Percentiles rank a stretch among this genome's conserved stretches.
Evolutionary conservation across 2,888 invertebrate species (phyloP).

Genomic region (Carterocephalus palaemon): DNA sequence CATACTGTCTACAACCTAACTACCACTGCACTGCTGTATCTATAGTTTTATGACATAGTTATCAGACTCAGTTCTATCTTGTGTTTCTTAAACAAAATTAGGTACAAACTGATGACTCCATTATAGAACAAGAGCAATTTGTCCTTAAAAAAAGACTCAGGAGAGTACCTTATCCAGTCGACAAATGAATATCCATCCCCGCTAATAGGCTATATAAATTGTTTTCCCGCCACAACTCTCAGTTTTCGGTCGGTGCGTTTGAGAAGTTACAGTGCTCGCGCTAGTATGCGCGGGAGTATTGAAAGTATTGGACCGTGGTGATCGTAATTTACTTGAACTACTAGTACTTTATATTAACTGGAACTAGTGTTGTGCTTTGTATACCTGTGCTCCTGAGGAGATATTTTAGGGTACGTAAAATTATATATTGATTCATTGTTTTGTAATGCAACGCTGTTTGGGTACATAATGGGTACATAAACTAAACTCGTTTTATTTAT

Average conservation of each 20-base stretch:
- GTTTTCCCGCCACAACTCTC: constrained; percentile 51
- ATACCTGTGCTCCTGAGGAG: not conserved
- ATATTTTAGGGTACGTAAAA: constrained; percentile 4
- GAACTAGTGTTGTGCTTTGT: constrained; percentile 13
- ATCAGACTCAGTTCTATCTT: too few relatives aligned
- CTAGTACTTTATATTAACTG: not conserved
- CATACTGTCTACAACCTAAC: too few relatives aligned
- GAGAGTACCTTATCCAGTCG: constrained; percentile 12
- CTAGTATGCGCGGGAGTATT: constrained; percentile 15
- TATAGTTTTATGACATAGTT: too few relatives aligned
- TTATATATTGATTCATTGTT: constrained; percentile 1
- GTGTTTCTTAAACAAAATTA: too few relatives aligned
- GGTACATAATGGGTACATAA: too few relatives aligned
- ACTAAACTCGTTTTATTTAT: too few relatives aligned
- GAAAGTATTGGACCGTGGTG: constrained; percentile 11
- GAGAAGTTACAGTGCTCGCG: constrained; percentile 4
- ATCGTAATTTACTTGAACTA: not conserved
- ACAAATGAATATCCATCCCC: constrained; percentile 38
- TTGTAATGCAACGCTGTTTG: too few relatives aligned
- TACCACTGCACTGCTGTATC: too few relatives aligned
- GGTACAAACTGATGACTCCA: too few relatives aligned
- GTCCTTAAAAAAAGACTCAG: too few relatives aligned
- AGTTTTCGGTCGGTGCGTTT: constrained; percentile 44
- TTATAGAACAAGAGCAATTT: too few relatives aligned
- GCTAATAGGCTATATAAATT: constrained; percentile 46